These are phyloP conservation scores for Ophion ellenae DNA, from an alignment of 2,888 invertebrate species.

Conservation along the genomic window DNA sequence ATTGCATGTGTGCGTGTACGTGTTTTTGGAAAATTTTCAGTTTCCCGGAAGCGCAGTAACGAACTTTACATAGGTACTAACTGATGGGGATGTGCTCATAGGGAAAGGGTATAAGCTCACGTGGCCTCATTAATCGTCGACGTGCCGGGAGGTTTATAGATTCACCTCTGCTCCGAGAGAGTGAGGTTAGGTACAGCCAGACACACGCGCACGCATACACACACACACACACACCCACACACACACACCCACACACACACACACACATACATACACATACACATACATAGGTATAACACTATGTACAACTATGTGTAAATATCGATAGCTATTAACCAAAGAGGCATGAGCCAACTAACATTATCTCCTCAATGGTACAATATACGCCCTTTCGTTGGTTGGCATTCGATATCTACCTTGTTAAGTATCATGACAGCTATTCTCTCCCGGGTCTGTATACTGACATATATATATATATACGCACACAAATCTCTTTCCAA, in stretches of 20 bases:
- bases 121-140: constrained; percentile 65
- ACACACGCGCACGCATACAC: background rate
- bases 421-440: constrained; percentile 12
- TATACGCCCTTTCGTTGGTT: constrained; percentile 12
- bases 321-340: constrained; percentile 14
- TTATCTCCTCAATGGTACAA: background rate
- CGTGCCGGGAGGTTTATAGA: constrained; percentile 56
- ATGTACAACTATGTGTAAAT: background rate
- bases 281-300: background rate
- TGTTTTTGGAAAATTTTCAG: constrained; percentile 45
- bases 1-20: background rate
- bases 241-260: too few relatives aligned
- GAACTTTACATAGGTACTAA: constrained; percentile 59
- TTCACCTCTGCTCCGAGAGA: constrained; percentile 48
- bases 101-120: constrained; percentile 49
- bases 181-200: constrained; percentile 22
- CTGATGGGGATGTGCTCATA: constrained; percentile 29
- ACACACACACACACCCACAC: too few relatives aligned
- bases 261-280: background rate
- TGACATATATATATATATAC: background rate
- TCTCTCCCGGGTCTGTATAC: background rate
- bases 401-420: background rate
- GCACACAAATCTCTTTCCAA: background rate
- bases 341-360: constrained; percentile 3
- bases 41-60: constrained; percentile 45